Conservation (phyloP, 2,888 invertebrate genomes). For the Melanostoma scalare region DNA sequence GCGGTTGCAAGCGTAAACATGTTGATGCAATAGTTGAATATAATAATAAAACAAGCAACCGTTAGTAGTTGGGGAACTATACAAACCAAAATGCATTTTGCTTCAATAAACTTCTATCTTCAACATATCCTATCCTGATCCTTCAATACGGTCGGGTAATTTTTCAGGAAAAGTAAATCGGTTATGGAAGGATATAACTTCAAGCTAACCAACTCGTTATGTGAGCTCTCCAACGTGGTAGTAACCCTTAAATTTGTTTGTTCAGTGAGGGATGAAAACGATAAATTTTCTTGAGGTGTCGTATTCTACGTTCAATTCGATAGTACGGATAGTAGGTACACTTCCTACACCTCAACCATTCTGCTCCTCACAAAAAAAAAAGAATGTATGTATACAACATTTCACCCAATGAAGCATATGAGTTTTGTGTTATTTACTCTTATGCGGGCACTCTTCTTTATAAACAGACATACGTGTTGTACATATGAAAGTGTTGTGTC, state of each 20-base stretch:
- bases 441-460: no score
- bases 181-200: conserved; percentile 70
- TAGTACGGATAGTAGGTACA: conserved; percentile 27
- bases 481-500: no score
- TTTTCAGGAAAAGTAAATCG: conserved; percentile 71
- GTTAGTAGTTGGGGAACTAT: conserved; percentile 10
- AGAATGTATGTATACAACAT: conserved; percentile 15
- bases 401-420: background rate
- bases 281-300: conserved; percentile 69
- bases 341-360: background rate
- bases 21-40: conserved; percentile 48
- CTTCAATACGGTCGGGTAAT: conserved; percentile 67
- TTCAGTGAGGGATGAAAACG: conserved; percentile 72
- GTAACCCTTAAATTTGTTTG: conserved; percentile 71
- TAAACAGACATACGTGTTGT: no score
- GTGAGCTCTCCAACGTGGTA: conserved; percentile 24
- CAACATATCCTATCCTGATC: conserved; percentile 66
- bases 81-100: conserved; percentile 53
- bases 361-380: conserved; percentile 11
- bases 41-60: conserved; percentile 43
- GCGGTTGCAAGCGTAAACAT: conserved; percentile 1
- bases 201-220: conserved; percentile 67
- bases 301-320: conserved; percentile 57
- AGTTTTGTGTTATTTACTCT: conserved; percentile 34
- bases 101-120: conserved; percentile 66